A percentile compares a stretch with the other conserved stretches of the same genome.
Conservation (phyloP, 1,140 invertebrate species). For the Kradibia gibbosae region DNA sequence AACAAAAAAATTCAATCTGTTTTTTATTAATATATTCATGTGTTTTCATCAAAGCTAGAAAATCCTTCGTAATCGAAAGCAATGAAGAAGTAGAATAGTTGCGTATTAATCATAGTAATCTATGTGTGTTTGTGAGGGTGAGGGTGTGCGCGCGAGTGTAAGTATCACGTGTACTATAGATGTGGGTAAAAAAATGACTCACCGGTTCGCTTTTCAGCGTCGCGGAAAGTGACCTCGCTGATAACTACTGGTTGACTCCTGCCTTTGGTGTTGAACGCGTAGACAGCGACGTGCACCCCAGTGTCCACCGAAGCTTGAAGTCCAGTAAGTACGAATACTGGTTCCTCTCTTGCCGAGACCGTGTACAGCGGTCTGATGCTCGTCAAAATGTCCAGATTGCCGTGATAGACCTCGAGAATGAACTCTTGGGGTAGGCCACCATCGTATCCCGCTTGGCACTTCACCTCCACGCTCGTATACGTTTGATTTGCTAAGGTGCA, state of each 20-base stretch:
- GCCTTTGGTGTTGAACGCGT: conserved; percentile 86
- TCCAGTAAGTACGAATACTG: conserved; percentile 79
- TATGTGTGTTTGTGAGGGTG: too few species aligned
- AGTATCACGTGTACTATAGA: too few species aligned
- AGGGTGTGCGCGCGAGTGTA: too few species aligned
- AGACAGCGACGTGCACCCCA: conserved; percentile 82
- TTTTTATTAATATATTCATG: too few species aligned
- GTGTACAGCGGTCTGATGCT: conserved; percentile 76
- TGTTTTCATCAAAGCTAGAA: too few species aligned
- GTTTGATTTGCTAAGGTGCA: conserved; percentile 84
- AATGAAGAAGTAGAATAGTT: too few species aligned
- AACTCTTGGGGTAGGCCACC: conserved; percentile 88
- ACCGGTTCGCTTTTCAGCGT: conserved; percentile 88
- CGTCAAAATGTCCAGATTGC: conserved; percentile 68
- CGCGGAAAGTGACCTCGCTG: conserved; percentile 82
- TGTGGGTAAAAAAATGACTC: conserved; percentile 62
- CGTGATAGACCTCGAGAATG: conserved; percentile 83
- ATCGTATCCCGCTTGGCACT: conserved; percentile 84
- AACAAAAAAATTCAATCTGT: too few species aligned
- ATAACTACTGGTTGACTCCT: conserved; percentile 80
- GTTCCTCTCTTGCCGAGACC: conserved; percentile 77
- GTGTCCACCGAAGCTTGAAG: conserved; percentile 80
- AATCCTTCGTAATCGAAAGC: too few species aligned
- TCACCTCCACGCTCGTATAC: conserved; percentile 81
- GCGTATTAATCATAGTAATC: too few species aligned